Evolutionary conservation across 2,113 vertebrate species (phyloP), one percentile per base, ranked within the genome.

Genomic region (Vireo altiloquus): DNA sequence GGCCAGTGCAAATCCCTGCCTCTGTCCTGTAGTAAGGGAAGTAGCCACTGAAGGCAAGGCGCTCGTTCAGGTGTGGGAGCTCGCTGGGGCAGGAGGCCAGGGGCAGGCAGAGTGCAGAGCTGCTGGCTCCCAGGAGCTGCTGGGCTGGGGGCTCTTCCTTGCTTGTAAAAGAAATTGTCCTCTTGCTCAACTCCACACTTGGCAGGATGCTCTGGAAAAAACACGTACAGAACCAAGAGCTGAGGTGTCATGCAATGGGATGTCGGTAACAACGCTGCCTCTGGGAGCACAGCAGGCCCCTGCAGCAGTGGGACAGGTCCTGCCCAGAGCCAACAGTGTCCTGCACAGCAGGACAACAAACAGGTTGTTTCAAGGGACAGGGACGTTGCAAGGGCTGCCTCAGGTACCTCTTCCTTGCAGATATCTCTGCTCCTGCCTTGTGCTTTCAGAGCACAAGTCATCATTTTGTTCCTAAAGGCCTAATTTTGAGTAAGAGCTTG

Each of bases 11-110:
- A 6, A 98, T 82, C 22, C 57, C 11, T 63, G 70, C 94, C 46
- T 97, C 92, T 1, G 88, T 97, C 70, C 92, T 95, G 66, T 97
- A 97, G 77, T 89, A 97, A 12, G 96, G 94, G 4, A 92, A 61
- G 3, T 82, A 95, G 6, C 72, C 93, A 0, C 7, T 3, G 33
- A 39, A 69, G 56, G 25, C 10, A 18, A 56, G 35, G 47, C 13
- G 13, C 4, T 61, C 59, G 3, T 37, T 16, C 35, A 10, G 68
- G 33, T 0, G 24, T 27, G 60, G 69, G 19, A 53, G 39, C 37
- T 17, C 2, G 0, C 70, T 59, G 50, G 47, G 39, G 42, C 63
- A 12, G 63, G 56, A 39, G 21, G 1, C 4, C 0, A 7, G 27
- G 46, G 69, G 52, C 19, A 10, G 6, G 5, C 49, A 22, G 15